Evolutionary conservation across 2,797 vertebrate species (phyloP).

Genomic region (Silurus lanzhouensis): DNA sequence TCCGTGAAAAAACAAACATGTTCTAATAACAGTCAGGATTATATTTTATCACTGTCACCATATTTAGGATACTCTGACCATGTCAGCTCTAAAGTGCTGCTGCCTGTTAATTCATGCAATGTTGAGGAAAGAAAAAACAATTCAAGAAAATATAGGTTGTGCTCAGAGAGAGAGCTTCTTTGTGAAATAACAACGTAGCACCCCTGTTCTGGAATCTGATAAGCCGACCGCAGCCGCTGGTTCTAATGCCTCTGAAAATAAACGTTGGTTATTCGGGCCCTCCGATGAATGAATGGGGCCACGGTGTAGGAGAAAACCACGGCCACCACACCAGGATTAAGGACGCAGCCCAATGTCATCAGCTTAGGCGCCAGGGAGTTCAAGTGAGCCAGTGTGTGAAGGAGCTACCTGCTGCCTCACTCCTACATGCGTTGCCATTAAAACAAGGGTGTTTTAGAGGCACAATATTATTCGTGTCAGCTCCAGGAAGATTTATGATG

Average conservation of each 20-base stretch:
- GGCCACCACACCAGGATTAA: conserved; percentile 44
- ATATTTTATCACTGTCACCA: background rate
- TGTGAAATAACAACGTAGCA: conserved; percentile 75
- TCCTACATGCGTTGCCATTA: conserved; percentile 16
- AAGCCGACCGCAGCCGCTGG: conserved; percentile 72
- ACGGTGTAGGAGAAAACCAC: conserved; percentile 70
- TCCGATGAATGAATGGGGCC: conserved; percentile 68
- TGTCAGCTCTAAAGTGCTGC: conserved; percentile 70
- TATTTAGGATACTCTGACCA: conserved; percentile 68
- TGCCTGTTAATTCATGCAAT: conserved; percentile 70
- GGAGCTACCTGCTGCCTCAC: conserved; percentile 43
- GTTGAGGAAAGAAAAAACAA: conserved; percentile 66
- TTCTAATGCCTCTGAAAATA: conserved; percentile 78
- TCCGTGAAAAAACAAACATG: conserved; percentile 7
- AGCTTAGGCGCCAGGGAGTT: conserved; percentile 44
- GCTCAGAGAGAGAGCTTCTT: conserved; percentile 71
- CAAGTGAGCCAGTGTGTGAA: conserved; percentile 34
- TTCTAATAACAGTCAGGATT: background rate
- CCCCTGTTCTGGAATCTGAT: conserved; percentile 75
- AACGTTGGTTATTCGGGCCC: conserved; percentile 67
- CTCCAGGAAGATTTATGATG: conserved; percentile 35
- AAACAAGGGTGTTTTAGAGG: conserved; percentile 34
- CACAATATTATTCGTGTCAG: conserved; percentile 47
- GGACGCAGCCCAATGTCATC: conserved; percentile 51
- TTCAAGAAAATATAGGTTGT: conserved; percentile 69